phyloP scores from a whole-genome alignment of 2,888 invertebrate species.

The Apotomis turbidana region DNA sequence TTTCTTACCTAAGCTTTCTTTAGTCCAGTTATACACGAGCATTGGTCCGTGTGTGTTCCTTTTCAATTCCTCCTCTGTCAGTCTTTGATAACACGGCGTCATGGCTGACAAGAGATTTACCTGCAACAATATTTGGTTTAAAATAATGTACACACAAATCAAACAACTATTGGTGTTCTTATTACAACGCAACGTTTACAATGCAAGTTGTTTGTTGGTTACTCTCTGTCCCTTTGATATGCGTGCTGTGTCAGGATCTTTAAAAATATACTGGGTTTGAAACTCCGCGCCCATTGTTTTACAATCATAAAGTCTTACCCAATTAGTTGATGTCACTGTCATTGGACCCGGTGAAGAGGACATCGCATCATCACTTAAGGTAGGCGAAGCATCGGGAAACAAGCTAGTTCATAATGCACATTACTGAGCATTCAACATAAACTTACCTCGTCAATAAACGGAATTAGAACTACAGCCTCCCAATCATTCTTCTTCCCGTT shows the following conservation, averaged over 20 bases:
- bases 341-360: too few relatives aligned
- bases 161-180: neutral
- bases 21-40: slow-evolving; percentile 88
- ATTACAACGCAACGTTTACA: too few relatives aligned
- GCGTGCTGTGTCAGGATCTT: too few relatives aligned
- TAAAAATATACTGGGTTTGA: too few relatives aligned
- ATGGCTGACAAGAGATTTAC: slow-evolving; percentile 89
- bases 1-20: slow-evolving; percentile 81
- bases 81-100: slow-evolving; percentile 85
- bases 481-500: slow-evolving; percentile 98
- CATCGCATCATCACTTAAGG: too few relatives aligned
- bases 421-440: neutral
- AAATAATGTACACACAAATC: too few relatives aligned
- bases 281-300: too few relatives aligned
- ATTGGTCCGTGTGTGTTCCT: slow-evolving; percentile 95
- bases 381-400: too few relatives aligned
- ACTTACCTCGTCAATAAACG: slow-evolving; percentile 93
- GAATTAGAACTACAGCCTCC: slow-evolving; percentile 97
- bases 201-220: too few relatives aligned
- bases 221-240: too few relatives aligned
- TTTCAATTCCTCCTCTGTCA: slow-evolving; percentile 87
- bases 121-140: slow-evolving; percentile 60
- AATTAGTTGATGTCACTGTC: too few relatives aligned
- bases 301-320: too few relatives aligned
- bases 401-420: neutral